phyloP scores from a whole-genome alignment of 2,797 vertebrate species.

The Propithecus perrieri region DNA sequence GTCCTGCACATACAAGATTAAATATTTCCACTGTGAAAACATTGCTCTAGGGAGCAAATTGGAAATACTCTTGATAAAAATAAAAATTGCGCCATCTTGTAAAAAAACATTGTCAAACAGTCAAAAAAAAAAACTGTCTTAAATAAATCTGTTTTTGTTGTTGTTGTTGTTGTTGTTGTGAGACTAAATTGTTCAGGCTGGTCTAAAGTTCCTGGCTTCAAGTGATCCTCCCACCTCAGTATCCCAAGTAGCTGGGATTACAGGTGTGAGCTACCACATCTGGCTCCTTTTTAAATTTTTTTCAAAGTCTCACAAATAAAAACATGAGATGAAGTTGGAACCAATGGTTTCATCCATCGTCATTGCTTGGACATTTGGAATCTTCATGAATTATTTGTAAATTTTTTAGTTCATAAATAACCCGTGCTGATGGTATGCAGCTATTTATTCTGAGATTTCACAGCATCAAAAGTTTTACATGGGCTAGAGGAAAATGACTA shows the following conservation, averaged over 20 bases:
- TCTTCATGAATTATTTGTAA: neutral
- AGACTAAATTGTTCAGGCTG: neutral
- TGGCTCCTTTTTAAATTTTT: neutral
- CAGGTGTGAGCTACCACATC: neutral
- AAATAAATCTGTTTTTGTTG: neutral
- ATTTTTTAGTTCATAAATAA: neutral
- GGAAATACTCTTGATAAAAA: neutral
- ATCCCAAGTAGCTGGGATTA: neutral
- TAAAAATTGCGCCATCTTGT: neutral
- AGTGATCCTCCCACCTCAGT: neutral
- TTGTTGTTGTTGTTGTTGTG: no score
- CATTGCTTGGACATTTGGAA: neutral
- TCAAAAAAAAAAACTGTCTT: neutral
- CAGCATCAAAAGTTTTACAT: neutral
- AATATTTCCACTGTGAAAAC: neutral
- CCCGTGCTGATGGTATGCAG: neutral
- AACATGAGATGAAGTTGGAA: neutral
- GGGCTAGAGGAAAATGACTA: neutral
- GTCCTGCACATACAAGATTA: neutral
- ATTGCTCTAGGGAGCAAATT: neutral
- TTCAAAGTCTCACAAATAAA: constrained; percentile 6
- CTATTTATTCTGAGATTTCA: constrained; percentile 20
- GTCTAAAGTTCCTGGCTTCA: neutral
- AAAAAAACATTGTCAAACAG: neutral
- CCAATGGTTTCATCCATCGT: neutral